Percentiles rank a stretch among this genome's conserved stretches.
phyloP scores from a whole-genome alignment of 2,888 invertebrate species.

The Mesoligia furuncula region DNA sequence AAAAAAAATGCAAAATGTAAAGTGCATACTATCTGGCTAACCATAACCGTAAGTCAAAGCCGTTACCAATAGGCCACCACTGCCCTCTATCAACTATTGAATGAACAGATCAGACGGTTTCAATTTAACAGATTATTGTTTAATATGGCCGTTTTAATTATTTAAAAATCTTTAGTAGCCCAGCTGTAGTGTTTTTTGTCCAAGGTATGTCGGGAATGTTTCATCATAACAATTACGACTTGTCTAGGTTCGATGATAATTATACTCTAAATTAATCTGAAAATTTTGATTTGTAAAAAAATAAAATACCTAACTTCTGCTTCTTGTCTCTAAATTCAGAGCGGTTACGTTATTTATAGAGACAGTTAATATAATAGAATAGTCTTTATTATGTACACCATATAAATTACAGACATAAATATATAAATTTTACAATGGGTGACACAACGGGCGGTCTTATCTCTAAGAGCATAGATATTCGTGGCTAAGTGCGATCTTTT shows the following conservation, averaged over 20 bases:
- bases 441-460: too few relatives aligned
- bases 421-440: too few relatives aligned
- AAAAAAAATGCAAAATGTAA: too few relatives aligned
- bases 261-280: constrained; percentile 2
- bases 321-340: not conserved
- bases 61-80: not conserved
- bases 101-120: not conserved
- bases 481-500: too few relatives aligned
- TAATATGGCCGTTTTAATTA: too few relatives aligned
- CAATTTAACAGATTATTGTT: not conserved
- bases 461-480: too few relatives aligned
- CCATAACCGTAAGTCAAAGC: too few relatives aligned
- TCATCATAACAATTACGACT: not conserved
- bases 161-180: not conserved
- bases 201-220: not conserved
- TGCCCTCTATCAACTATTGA: too few relatives aligned
- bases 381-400: too few relatives aligned
- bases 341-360: too few relatives aligned
- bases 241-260: constrained; percentile 1
- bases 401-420: too few relatives aligned
- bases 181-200: not conserved
- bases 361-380: too few relatives aligned
- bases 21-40: not conserved
- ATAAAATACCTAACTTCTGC: not conserved
- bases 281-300: not conserved